Evolutionary conservation across 2,797 vertebrate species (phyloP), one percentile per base, ranked within the genome.

Genomic region (Phrynocephalus vlangalii): DNA sequence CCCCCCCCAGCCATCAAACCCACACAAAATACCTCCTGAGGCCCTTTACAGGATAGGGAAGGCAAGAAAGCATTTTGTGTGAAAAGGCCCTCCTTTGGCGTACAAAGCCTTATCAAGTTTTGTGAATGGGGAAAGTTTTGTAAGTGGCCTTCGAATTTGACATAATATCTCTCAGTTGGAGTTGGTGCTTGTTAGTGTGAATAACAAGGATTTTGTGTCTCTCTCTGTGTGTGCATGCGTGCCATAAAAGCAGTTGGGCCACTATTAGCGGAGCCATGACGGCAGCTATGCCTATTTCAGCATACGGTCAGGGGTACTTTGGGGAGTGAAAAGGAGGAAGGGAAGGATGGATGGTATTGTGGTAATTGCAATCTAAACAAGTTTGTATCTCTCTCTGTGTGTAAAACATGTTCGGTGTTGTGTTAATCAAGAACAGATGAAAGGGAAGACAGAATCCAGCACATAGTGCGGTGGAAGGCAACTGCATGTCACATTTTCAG

Each of bases 401-500:
- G 95, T 90, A 95, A 95, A 96, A 96, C 95, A 96, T 92, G 86
- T 96, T 96, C 91, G 92, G 92, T 95, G 95, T 94, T 97, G 92
- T 95, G 95, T 94, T 97, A 97, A 97, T 97, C 96, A 97, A 94
- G 95, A 93, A 94, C 88, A 95, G 93, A 94, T 95, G 95, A 95
- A 94, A 93, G 91, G 91, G 94, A 94, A 90, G 94, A 87, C 0
- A 22, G 91, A 93, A 93, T 92, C 94, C 89, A 93, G 91, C 94
- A 93, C 73, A 92, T 93, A 94, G 93, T 93, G 76, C 95, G 91
- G 92, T 44, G 78, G 91, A 90, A 94, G 93, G 93, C 90, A 94
- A 94, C 95, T 94, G 91, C 94, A 92, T 94, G 93, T 92, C 94
- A 81, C 85, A 86, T 66, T 92, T 93, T 95, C 94, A 50, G 93